Evolutionary conservation across 2,888 invertebrate species (phyloP), one percentile per base, ranked within the genome.

Genomic region (Nemotelus pantherinus): DNA sequence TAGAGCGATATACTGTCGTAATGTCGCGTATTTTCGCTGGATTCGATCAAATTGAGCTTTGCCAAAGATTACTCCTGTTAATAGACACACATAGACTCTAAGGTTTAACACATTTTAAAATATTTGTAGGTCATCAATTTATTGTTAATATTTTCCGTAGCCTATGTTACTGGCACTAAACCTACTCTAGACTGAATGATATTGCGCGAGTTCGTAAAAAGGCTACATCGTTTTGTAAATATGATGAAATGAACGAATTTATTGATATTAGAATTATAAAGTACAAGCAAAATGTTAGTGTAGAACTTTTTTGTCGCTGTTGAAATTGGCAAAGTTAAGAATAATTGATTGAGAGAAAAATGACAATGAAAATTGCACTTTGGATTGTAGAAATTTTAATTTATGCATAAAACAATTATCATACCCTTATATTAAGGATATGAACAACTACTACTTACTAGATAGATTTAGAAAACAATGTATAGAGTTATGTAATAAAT

Each of bases 391-490:
- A 57, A n/a, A 43, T 63, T 63, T 64, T 76, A 43, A 76, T 65
- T 76, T 76, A 65, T 60, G 44, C 63, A 72, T 58, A 45, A 72
- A 72, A 25, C 25, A 43, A 25, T 41, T 68, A n/a, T 72, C 58
- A 60, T 71, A 76, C 78, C 80, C 78, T 80, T 80, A 80, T 80
- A 80, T 80, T 80, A 80, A 80, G 79, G 80, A 78, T 78, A 77
- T 80, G 60, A 72, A 53, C 55, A 70, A 41, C 25, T 43, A 43
- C 67, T 67, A 67, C 45, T 67, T 67, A 67, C 47, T 48, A 10
- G n/a, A n/a, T 67, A 67, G 9, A 25, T 25, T 1, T 25, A 25
- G 25, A 25, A 25, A 25, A 25, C 25, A 25, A 25, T 25, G 9
- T 2, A n/a, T 53, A n/a, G 7, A 53, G 53, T 53, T 53, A n/a